Percentiles rank a stretch among this genome's conserved stretches.
Evolutionary conservation across 2,113 vertebrate genomes (phyloP).

Genomic region (Podocnemis expansa): DNA sequence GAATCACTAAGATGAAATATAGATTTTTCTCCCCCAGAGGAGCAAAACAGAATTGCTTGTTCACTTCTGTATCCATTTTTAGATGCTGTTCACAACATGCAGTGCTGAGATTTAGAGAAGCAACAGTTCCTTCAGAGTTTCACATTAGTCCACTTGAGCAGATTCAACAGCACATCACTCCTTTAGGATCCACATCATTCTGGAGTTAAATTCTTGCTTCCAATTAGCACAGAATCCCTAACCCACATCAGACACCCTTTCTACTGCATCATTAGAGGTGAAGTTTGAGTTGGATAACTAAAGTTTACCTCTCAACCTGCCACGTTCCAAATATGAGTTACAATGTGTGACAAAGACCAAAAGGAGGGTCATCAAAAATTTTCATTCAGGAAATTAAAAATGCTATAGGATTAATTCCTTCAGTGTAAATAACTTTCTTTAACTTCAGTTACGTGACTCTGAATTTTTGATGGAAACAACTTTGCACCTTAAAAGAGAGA

Average conservation of each 20-base stretch:
- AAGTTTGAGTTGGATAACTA: background rate
- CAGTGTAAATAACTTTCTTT: background rate
- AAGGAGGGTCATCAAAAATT: background rate
- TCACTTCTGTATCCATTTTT: background rate
- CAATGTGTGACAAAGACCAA: no score
- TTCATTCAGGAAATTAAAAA: background rate
- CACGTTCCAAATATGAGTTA: background rate
- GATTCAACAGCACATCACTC: background rate
- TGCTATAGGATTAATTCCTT: background rate
- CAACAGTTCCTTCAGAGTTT: background rate
- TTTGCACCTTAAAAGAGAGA: slow-evolving; percentile 43
- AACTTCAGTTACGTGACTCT: background rate
- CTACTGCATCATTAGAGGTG: background rate
- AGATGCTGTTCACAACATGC: background rate
- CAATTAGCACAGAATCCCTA: background rate
- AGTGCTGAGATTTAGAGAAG: background rate
- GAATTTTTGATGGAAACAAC: background rate
- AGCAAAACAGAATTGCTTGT: background rate
- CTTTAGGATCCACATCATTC: background rate
- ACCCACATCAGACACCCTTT: background rate
- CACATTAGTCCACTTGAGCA: background rate
- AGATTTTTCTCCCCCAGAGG: background rate
- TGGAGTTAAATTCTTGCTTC: background rate
- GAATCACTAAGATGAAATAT: background rate
- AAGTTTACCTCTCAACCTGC: accelerated